Base-by-base conservation (phyloP, 37 sponge, comb jelly and placozoan genomes). In the Bolinopsis microptera region DNA sequence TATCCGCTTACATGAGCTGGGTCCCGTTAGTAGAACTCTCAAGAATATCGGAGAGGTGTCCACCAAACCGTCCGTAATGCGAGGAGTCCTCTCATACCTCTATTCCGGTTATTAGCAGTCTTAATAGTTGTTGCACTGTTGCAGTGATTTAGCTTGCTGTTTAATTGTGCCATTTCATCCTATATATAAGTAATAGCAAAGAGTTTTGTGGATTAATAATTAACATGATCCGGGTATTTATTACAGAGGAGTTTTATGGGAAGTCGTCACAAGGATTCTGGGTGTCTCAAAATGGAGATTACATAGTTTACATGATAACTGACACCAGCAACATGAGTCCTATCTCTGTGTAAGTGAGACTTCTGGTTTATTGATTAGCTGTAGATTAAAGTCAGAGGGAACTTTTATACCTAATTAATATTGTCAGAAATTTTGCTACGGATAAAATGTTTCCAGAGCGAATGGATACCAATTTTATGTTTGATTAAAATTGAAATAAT, bases 211-310 rank as follows among this genome's bases (percentile, higher is more conserved):
- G n/a, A n/a, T n/a, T n/a, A n/a, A 48, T 48, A 13, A 18, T 48
- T 18, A 18, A 48, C 61, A 48, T 48, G 61, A 18, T 18, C 13
- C 9, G 13, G 5, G 61, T 18, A 48, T 3, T 26, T 8, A 70
- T 70, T 70, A 33, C 82, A 80, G 82, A 32, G 38, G 82, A 80
- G 82, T 80, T 80, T 35, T 80, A 33, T 33, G 82, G 37, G 37
- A 9, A 36, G 38, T 28, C 25, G 30, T 36, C 38, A 13, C 24
- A 80, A 35, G 82, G 82, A 36, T 80, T 80, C 82, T 80, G 82
- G 82, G 22, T 33, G 35, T 80, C 82, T 1, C 37, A 24, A 18
- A 80, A 80, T 8, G 82, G 38, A 36, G 82, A 80, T 22, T 80
- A 80, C 23, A 2, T 80, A 1, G 82, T 80, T 1, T 80, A 30